phyloP scores from a whole-genome alignment of 1,140 invertebrate species.

The Varroa destructor region DNA sequence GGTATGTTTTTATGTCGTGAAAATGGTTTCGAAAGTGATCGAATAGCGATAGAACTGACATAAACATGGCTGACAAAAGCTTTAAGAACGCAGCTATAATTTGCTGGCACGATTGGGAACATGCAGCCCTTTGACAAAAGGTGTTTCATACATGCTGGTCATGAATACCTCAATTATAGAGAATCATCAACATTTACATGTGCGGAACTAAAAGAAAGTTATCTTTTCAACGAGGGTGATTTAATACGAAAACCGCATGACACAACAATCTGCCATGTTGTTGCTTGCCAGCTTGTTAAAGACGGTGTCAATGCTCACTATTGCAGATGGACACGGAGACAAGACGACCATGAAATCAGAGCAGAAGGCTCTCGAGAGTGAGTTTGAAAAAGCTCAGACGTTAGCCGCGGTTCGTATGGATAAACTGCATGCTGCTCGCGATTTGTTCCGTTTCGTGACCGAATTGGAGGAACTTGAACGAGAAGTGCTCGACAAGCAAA shows the following conservation, averaged over 20 bases:
- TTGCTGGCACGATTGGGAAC: too few species aligned
- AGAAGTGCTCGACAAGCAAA: slow-evolving; percentile 80
- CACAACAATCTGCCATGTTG: too few species aligned
- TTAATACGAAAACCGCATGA: too few species aligned
- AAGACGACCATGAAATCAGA: slow-evolving; percentile 51
- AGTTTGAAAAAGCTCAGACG: slow-evolving; percentile 49
- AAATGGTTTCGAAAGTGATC: background rate
- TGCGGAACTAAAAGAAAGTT: too few species aligned
- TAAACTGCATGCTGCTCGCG: slow-evolving; percentile 72
- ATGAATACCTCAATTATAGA: too few species aligned
- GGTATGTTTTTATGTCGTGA: slow-evolving; percentile 7
- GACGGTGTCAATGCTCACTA: slow-evolving; percentile 39
- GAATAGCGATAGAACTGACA: background rate
- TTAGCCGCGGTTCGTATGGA: slow-evolving; percentile 61
- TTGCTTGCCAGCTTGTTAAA: too few species aligned
- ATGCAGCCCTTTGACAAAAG: too few species aligned
- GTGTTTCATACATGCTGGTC: too few species aligned
- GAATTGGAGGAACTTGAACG: slow-evolving; percentile 85
- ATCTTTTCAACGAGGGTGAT: too few species aligned
- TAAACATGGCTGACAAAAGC: slow-evolving; percentile 20
- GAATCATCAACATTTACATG: too few species aligned
- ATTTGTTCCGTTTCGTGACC: slow-evolving; percentile 84
- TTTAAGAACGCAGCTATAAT: too few species aligned
- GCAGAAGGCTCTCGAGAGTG: slow-evolving; percentile 55
- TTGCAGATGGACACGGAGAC: slow-evolving; percentile 43